Conservation (phyloP, 2,888 invertebrate genomes). For the Eumacrocentrus americanus region DNA sequence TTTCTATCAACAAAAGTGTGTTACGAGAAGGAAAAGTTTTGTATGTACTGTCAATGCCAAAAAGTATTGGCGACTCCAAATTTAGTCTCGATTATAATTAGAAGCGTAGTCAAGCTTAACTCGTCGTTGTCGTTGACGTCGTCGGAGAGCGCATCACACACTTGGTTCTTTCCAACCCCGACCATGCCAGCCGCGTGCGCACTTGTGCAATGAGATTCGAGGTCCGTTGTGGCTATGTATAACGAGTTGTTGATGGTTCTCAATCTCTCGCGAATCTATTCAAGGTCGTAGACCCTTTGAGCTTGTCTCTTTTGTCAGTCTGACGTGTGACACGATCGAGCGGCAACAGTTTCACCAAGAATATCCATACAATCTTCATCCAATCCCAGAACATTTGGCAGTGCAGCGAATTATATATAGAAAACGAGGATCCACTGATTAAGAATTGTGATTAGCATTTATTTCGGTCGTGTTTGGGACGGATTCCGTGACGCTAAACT, state of each 20-base stretch:
- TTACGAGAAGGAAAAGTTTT: slow-evolving; percentile 7
- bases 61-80: slow-evolving; percentile 53
- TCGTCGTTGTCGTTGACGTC: slow-evolving; percentile 21
- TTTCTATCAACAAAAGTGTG: too few species aligned
- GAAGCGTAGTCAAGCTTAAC: slow-evolving; percentile 44
- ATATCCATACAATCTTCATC: background rate
- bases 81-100: slow-evolving; percentile 58
- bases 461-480: slow-evolving; percentile 58
- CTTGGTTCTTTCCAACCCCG: slow-evolving; percentile 19
- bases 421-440: slow-evolving; percentile 47
- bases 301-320: background rate
- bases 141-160: background rate
- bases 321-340: background rate
- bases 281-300: slow-evolving; percentile 33
- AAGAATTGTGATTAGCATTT: slow-evolving; percentile 58
- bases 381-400: slow-evolving; percentile 4
- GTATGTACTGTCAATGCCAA: slow-evolving; percentile 54
- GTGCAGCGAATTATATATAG: slow-evolving; percentile 26
- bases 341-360: background rate
- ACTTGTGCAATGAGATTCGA: slow-evolving; percentile 49
- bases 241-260: slow-evolving; percentile 33
- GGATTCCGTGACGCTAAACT: slow-evolving; percentile 54
- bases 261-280: slow-evolving; percentile 21
- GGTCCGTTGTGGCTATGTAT: slow-evolving; percentile 43
- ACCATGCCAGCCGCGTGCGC: slow-evolving; percentile 27